These are phyloP conservation scores for Perca flavescens DNA, from an alignment of 2,113 vertebrate species.

Conservation along the genomic window DNA sequence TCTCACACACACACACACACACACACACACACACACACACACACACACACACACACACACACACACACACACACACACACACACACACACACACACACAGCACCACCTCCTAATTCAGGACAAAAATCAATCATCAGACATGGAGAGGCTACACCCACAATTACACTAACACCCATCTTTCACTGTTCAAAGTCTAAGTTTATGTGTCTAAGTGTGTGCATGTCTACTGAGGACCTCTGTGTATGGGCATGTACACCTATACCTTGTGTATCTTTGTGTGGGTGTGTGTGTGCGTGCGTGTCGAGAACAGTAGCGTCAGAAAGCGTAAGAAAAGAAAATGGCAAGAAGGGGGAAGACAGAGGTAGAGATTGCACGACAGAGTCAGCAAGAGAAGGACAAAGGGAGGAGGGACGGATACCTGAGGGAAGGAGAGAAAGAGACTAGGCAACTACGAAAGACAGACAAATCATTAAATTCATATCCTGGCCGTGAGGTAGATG, in stretches of 20 bases:
- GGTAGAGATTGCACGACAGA: conserved; percentile 22
- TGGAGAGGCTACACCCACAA: not conserved
- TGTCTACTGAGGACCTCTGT: not conserved
- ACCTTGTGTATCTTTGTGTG: not conserved
- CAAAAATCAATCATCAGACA: conserved; percentile 36
- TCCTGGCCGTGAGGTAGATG: conserved; percentile 27
- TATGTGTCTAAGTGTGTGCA: not conserved
- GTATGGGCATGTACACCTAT: not conserved
- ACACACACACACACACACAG: not conserved
- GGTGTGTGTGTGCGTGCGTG: not conserved
- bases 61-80: no score
- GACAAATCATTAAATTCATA: conserved; percentile 63
- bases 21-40: not conserved
- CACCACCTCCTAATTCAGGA: not conserved
- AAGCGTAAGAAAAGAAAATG: not conserved
- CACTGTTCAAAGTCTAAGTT: not conserved
- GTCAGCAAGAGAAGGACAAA: conserved; percentile 34
- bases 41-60: conserved; percentile 3
- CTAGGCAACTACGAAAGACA: conserved; percentile 51
- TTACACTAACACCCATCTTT: conserved; percentile 12
- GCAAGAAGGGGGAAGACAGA: not conserved
- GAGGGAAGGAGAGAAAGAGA: conserved; percentile 29
- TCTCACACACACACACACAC: no score
- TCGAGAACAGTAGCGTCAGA: not conserved
- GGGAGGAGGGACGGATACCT: conserved; percentile 14